Base-by-base conservation (phyloP, 2,888 invertebrate genomes). In the Caenorhabditis sp. region DNA sequence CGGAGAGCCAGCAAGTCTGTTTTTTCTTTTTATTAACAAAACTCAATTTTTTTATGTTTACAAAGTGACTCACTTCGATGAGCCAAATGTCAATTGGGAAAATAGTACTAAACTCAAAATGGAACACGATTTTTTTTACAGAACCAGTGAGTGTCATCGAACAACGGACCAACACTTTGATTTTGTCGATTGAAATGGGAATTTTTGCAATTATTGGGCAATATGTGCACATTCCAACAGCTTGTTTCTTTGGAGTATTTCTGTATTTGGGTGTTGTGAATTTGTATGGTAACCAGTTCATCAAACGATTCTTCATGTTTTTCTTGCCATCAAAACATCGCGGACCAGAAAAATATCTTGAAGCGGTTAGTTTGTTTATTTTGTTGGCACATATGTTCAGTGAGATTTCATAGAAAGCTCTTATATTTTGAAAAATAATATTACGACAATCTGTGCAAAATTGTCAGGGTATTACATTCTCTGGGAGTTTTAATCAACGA, bases 311-410 rank as follows among this genome's bases (percentile, higher is more conserved):
- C 79, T 92, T 93, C 82, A 90, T 97, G 58, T 92, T 95, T 81
- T 92, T 97, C 87, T 94, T 95, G 92, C 97, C 97, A 0, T 93
- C 93, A 10, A 97, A 97, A 89, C 95, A 97, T 89, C 70, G 70
- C 21, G 70, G 66, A 53, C n/a, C 37, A 0, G 36, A 26, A 5
- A 36, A 36, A 6, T 72, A 58, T 60, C 54, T 66, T 1, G 60
- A 71, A 17, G 27, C 49, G 55, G 64, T 67, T 24, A 60, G 67
- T 57, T 31, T 70, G 17, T 27, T 21, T 24, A 43, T 37, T n/a
- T 19, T 27, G n/a, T n/a, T n/a, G n/a, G n/a, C n/a, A n/a, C n/a
- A n/a, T n/a, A n/a, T n/a, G n/a, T n/a, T n/a, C n/a, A n/a, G n/a
- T n/a, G n/a, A n/a, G n/a, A n/a, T n/a, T n/a, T n/a, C n/a, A n/a